Base-by-base conservation (phyloP, 2,113 vertebrate genomes). In the Prolemur simus region DNA sequence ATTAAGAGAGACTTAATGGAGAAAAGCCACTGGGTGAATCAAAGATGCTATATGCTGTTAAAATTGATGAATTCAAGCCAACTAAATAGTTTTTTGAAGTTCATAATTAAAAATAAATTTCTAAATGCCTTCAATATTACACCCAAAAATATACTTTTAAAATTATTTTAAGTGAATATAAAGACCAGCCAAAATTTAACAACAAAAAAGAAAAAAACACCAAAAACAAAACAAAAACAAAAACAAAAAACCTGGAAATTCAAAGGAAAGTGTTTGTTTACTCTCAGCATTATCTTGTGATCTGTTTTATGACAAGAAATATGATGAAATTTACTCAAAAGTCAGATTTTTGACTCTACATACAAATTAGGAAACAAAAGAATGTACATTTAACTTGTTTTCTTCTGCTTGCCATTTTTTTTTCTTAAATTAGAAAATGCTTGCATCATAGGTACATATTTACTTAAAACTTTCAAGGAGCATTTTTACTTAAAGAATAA, bases 1-100 rank as follows among this genome's bases (percentile, higher is more conserved):
- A 97, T 94, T 97, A 95, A 96, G 34, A 97, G 94, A 98, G 87
- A 88, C 96, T 96, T 95, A 96, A 97, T 45, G 87, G 86, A 42
- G 86, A 92, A 95, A 95, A 96, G 93, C 56, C 60, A 95, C 94
- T 85, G 81, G 92, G 74, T 68, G 97, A 96, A 85, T 91, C 86
- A 96, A 98, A 97, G 56, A 60, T 91, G 82, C 21, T 69, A 95
- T 54, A 95, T 87, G 64, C 56, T 92, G 39, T 92, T 96, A 95
- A 89, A 98, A 98, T 74, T 84, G 29, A 96, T 82, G 66, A 96
- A 89, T 88, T 78, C 49, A 96, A 96, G 88, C 11, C 71, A 95
- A 95, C 14, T 91, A 77, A 90, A 78, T 0, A 37, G 49, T 12
- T 74, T 92, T 34, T 34, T 90, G 54, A 60, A 96, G 37, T 69